These are phyloP conservation scores for Toxonevra muliebris DNA, from an alignment of 2,888 invertebrate genomes.

Conservation along the genomic window DNA sequence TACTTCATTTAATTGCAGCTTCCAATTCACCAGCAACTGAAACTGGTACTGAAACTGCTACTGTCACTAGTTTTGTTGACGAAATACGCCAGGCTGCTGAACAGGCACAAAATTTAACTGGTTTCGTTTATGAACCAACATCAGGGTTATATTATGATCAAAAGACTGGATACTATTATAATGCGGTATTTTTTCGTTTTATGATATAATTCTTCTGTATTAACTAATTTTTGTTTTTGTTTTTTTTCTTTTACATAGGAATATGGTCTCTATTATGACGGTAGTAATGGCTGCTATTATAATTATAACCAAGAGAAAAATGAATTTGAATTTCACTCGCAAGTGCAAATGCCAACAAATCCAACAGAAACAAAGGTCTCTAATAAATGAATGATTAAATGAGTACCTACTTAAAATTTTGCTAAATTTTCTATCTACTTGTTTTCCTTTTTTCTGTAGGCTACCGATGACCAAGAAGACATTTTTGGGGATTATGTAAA, in stretches of 20 bases:
- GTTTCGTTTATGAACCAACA: constrained; percentile 86
- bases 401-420: constrained; percentile 2
- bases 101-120: constrained; percentile 75
- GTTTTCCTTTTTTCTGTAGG: constrained; percentile 41
- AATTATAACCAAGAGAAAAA: constrained; percentile 80
- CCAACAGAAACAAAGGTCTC: constrained; percentile 48
- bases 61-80: constrained; percentile 69
- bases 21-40: not conserved
- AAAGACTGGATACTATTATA: constrained; percentile 89
- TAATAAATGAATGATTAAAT: not conserved
- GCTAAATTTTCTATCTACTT: constrained; percentile 16
- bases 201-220: constrained; percentile 4
- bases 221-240: constrained; percentile 4
- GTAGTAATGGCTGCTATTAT: constrained; percentile 84
- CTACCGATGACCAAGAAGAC: constrained; percentile 43
- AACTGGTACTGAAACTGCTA: constrained; percentile 36
- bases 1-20: not conserved
- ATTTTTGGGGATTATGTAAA: constrained; percentile 53
- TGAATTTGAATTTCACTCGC: constrained; percentile 83
- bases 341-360: constrained; percentile 68
- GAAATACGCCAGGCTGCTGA: constrained; percentile 82
- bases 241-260: constrained; percentile 68
- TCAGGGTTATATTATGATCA: constrained; percentile 90
- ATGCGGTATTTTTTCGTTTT: constrained; percentile 72
- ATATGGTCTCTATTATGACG: constrained; percentile 88